These are phyloP conservation scores for Phalloptychus januarius DNA, from an alignment of 2,797 vertebrate species.

Conservation along the genomic window DNA sequence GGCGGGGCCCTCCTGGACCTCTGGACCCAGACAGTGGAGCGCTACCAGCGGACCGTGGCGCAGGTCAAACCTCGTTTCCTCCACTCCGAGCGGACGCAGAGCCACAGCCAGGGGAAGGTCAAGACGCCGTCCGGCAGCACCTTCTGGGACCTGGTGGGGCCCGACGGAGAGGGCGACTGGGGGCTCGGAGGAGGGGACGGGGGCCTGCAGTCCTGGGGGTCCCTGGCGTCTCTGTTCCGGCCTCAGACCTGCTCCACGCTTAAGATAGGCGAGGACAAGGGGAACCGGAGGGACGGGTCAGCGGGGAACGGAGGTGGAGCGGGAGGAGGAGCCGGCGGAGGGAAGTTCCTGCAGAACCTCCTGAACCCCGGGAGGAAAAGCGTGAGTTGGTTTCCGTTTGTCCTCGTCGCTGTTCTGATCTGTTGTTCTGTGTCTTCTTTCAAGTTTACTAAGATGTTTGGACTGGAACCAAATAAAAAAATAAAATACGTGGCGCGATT, in stretches of 20 bases:
- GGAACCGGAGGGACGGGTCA: slow-evolving; percentile 75
- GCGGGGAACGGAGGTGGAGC: slow-evolving; percentile 43
- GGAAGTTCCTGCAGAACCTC: slow-evolving; percentile 83
- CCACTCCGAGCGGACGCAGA: slow-evolving; percentile 66
- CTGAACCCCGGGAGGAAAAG: slow-evolving; percentile 82
- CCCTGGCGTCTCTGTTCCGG: slow-evolving; percentile 82
- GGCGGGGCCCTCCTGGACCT: slow-evolving; percentile 80
- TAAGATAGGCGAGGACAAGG: slow-evolving; percentile 81
- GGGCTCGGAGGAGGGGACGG: slow-evolving; percentile 69
- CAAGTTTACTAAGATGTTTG: no score
- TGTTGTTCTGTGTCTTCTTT: background rate
- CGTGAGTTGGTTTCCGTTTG: slow-evolving; percentile 62
- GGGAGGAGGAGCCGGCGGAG: slow-evolving; percentile 66
- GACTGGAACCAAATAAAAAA: no score
- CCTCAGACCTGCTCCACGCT: slow-evolving; percentile 84
- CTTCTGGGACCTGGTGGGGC: slow-evolving; percentile 78
- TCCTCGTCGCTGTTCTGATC: background rate
- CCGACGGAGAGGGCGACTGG: slow-evolving; percentile 76
- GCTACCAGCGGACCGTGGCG: slow-evolving; percentile 80
- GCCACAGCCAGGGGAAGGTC: slow-evolving; percentile 54
- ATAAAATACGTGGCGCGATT: no score
- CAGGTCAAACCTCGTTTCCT: slow-evolving; percentile 78
- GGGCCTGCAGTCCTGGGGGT: slow-evolving; percentile 86
- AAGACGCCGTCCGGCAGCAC: slow-evolving; percentile 80
- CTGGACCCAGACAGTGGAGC: slow-evolving; percentile 83